Base-by-base conservation (phyloP, 1,140 invertebrate genomes). In the Magallana gigas region DNA sequence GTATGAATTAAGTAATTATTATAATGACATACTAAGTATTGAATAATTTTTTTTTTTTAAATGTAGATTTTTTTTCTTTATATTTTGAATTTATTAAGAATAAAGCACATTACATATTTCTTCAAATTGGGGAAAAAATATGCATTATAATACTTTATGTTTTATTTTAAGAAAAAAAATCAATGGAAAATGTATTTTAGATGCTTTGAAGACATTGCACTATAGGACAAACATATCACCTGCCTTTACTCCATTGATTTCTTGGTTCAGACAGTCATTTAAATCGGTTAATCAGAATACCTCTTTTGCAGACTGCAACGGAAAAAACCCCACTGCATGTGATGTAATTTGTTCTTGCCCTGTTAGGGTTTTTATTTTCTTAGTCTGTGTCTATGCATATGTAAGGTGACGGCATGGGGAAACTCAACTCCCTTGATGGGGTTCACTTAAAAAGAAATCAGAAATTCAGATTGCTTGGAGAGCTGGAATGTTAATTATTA, bases 401-500 rank as follows among this genome's bases (percentile, higher is more conserved):
- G 18, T 48, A 48, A 48, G 36, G 36, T 48, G 36, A 48, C 36
- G 2, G 36, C 5, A 29, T 76, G 11, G 23, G 11, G 68, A 18
- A 76, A 76, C 29, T 76, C 23, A 76, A 76, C 68, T 76, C 68
- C 68, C 68, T 29, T 23, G 23, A 76, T 76, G 68, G 23, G 68
- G 68, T 76, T 76, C 23, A 76, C 29, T 76, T 76, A 8, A 12
- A 23, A 36, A 76, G 23, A 23, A 48, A 48, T 48, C 36, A 76
- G 23, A 76, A 48, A 36, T 48, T 76, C 8, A 11, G 23, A 76
- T 76, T 76, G 68, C 12, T 76, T 8, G 68, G 68, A 29, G 68
- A 76, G 68, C 23, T 29, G 29, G 68, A 76, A 76, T 76, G 68
- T 29, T 76, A 23, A 76, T 76, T 76, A 6, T 29, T n/a, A 29